A percentile compares a stretch with the other conserved stretches of the same genome.
These are phyloP conservation scores for Drosophila cyrtoloma DNA, from an alignment of 2,888 invertebrate genomes.

Conservation along the genomic window DNA sequence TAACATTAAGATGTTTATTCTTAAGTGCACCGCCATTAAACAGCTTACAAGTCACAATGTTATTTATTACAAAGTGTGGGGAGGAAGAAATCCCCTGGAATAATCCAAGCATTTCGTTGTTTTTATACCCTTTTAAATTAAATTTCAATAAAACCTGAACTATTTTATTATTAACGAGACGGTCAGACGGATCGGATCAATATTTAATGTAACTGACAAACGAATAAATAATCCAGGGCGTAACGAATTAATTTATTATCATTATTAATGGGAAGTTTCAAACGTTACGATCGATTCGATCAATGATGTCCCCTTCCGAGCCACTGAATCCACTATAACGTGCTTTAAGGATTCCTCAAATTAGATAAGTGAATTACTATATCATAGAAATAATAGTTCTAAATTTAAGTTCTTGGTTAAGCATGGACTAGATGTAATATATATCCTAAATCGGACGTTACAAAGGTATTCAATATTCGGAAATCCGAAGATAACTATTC, in stretches of 20 bases:
- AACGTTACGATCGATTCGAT: background rate
- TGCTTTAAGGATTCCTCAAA: background rate
- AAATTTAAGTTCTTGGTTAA: background rate
- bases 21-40: constrained; percentile 49
- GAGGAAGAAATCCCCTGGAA: background rate
- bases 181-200: background rate
- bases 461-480: background rate
- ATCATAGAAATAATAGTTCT: background rate
- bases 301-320: background rate
- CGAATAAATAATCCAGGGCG: background rate
- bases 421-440: background rate
- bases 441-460: background rate
- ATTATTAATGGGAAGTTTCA: background rate
- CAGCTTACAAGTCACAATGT: constrained; percentile 18
- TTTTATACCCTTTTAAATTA: background rate
- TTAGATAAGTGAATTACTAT: background rate
- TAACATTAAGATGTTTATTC: background rate
- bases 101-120: background rate
- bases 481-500: background rate
- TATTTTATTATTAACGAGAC: background rate
- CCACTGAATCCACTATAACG: background rate
- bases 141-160: background rate
- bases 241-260: background rate
- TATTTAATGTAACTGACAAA: background rate
- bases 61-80: background rate